Evolutionary conservation across 2,888 invertebrate genomes (phyloP).

Genomic region (Cataglyphis livida): DNA sequence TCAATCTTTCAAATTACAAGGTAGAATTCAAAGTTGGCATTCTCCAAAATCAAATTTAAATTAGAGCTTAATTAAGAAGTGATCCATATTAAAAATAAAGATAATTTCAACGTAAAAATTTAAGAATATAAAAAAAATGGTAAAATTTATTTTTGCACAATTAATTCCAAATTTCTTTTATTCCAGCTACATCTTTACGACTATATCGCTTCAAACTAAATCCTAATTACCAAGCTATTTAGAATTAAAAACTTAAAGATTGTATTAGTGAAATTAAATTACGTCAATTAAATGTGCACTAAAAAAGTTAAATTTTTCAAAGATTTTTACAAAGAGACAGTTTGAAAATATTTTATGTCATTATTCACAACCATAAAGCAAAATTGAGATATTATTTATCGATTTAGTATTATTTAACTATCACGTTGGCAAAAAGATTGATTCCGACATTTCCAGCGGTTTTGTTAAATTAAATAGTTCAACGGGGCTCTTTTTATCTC

Average conservation of each 20-base stretch:
- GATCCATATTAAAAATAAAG: neutral
- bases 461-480: conserved; percentile 37
- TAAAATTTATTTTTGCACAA: neutral
- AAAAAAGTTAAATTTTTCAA: neutral
- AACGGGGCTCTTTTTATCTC: conserved; percentile 33
- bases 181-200: neutral
- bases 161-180: neutral
- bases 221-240: neutral
- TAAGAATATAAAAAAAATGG: neutral
- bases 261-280: conserved; percentile 1
- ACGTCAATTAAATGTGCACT: neutral
- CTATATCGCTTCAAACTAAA: neutral
- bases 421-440: conserved; percentile 15
- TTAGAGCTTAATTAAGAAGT: conserved; percentile 18
- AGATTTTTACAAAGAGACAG: neutral
- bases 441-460: neutral
- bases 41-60: neutral
- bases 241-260: neutral
- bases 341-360: neutral
- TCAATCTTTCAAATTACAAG: neutral
- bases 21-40: neutral
- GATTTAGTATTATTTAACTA: conserved; percentile 35
- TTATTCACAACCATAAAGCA: conserved; percentile 7
- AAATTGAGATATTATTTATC: conserved; percentile 20
- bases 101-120: conserved; percentile 12